Conservation (phyloP, 2,113 vertebrate species). For the Odontophorus gujanensis region DNA sequence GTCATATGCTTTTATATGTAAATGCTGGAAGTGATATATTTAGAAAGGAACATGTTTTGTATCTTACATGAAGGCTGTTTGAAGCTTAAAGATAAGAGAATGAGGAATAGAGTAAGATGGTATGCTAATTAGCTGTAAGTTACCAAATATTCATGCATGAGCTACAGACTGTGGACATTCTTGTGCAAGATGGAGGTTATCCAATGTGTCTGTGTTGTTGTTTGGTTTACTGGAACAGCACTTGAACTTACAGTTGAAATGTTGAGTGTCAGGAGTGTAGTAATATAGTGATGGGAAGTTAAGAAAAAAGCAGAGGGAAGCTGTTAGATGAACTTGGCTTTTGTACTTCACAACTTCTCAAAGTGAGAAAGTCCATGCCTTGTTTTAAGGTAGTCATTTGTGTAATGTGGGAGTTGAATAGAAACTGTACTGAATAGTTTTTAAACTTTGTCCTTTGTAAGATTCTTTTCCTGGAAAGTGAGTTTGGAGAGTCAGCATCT, state of each 20-base stretch:
- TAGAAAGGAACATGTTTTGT: not conserved
- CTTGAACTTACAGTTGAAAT: not conserved
- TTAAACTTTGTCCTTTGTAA: not conserved
- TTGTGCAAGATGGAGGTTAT: not conserved
- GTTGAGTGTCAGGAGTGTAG: not conserved
- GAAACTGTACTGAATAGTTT: not conserved
- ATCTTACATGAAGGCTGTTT: not conserved
- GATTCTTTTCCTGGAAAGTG: not conserved
- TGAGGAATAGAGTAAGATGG: not conserved
- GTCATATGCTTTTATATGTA: not conserved
- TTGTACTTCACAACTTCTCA: accelerated
- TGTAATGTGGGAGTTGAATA: not conserved
- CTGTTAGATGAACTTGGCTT: not conserved
- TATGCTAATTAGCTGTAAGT: not conserved
- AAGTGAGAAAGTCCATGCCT: not conserved
- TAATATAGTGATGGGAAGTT: not conserved
- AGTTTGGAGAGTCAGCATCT: not conserved
- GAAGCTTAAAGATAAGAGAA: not conserved
- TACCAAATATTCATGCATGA: not conserved
- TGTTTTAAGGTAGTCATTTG: not conserved
- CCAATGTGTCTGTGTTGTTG: not conserved
- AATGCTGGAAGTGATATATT: not conserved
- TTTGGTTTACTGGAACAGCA: not conserved
- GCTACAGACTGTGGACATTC: accelerated
- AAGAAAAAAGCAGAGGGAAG: not conserved